Evolutionary conservation across 2,113 vertebrate species (phyloP), one percentile per base, ranked within the genome.

Genomic region (Girardinichthys multiradiatus): DNA sequence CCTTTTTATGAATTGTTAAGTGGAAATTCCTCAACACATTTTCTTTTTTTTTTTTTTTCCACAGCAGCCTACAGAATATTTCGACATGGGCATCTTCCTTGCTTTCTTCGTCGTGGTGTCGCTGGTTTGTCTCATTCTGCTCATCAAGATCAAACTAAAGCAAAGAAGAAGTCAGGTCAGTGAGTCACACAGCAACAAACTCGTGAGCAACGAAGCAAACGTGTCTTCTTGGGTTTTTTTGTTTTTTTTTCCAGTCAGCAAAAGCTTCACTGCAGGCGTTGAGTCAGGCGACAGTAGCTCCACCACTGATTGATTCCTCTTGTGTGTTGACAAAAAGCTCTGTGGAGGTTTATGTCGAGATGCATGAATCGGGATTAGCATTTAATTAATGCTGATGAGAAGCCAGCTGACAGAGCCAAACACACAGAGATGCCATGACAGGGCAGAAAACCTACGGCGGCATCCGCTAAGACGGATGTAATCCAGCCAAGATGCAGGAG

Each of bases 61-160:
- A 77, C 91, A 98, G 96, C 97, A 99, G 96, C 97, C 98, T 57
- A 98, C 97, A 0, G 98, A 99, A 59, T 99, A 99, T 86, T 99
- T 99, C 13, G 98, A 99, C 90, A 99, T 99, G 98, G 98, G 97
- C 24, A 98, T 99, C 90, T 99, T 99, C 93, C 91, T 99, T 92
- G 97, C 98, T 13, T 99, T 99, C 93, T 99, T 99, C 28, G 96
- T 99, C 68, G 96, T 99, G 28, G 98, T 99, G 73, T 98, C 98
- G 77, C 93, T 99, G 74, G 98, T 99, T 61, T 99, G 97, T 90
- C 97, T 99, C 82, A 94, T 99, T 83, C 96, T 99, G 67, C 97
- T 99, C 31, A 96, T 99, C 94, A 99, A 99, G 94, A 99, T 99
- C 93, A 99, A 99, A 87, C 94, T 99, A 80, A 99, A 99, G 88